A percentile compares a stretch with the other conserved stretches of the same genome.
Conservation (phyloP, 2,888 invertebrate species). For the Drosophila paracracens region DNA sequence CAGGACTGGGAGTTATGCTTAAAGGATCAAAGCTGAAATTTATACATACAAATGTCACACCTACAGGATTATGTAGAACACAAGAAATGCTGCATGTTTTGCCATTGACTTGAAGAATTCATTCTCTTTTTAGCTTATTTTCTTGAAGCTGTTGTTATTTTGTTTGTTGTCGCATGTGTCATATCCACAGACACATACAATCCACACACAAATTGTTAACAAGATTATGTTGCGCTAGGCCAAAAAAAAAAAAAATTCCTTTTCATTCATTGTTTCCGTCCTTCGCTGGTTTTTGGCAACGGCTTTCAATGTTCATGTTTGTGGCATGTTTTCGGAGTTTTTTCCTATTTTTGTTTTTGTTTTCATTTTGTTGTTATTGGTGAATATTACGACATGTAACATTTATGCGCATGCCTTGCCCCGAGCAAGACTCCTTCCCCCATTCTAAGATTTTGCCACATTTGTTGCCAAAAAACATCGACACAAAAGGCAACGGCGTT, state of each 20-base stretch:
- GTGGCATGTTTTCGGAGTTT: constrained; percentile 62
- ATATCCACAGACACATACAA: constrained; percentile 50
- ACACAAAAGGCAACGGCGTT: constrained; percentile 35
- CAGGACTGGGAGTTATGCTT: constrained; percentile 65
- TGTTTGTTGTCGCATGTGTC: constrained; percentile 61
- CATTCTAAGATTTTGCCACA: constrained; percentile 41
- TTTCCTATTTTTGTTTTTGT: constrained; percentile 32
- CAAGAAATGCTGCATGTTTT: constrained; percentile 59
- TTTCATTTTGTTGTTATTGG: constrained; percentile 54
- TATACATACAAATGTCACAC: constrained; percentile 78
- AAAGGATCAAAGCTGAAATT: constrained; percentile 80
- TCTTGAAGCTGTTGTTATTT: constrained; percentile 22
- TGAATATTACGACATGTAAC: constrained; percentile 72
- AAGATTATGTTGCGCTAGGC: constrained; percentile 68
- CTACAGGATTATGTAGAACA: constrained; percentile 72
- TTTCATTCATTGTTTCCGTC: constrained; percentile 53
- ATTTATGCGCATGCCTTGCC: constrained; percentile 60
- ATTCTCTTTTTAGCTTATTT: constrained; percentile 25
- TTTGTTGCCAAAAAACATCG: constrained; percentile 42
- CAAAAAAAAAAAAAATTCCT: constrained; percentile 40
- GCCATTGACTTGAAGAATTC: constrained; percentile 68
- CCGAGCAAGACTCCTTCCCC: constrained; percentile 20
- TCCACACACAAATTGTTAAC: constrained; percentile 68
- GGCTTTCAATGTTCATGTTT: constrained; percentile 69
- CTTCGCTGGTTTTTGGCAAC: constrained; percentile 60